Conservation (phyloP, 1,140 invertebrate species). For the Metopolophium dirhodum region DNA sequence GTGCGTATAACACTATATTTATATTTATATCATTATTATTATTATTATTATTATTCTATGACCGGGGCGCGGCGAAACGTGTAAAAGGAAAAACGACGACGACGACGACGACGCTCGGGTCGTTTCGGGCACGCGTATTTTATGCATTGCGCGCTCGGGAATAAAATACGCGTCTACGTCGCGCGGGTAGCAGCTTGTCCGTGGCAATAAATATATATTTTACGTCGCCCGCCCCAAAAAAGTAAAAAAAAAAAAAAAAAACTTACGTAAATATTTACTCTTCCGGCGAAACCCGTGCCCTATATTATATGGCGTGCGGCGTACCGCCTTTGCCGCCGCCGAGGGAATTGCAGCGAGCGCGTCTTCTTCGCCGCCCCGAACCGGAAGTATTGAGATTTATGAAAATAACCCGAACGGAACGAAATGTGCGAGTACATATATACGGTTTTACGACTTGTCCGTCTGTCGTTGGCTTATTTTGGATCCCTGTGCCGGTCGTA, state of each 20-base stretch:
- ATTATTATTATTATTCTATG: neutral
- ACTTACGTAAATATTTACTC: conserved; percentile 23
- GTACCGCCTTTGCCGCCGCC: neutral
- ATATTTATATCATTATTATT: neutral
- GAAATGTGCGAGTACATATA: neutral
- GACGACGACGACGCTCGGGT: neutral
- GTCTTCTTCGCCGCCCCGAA: neutral
- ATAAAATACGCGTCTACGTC: conserved; percentile 35
- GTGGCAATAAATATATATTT: conserved; percentile 38
- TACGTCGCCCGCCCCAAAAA: neutral
- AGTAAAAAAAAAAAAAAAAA: neutral
- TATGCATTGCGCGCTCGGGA: conserved; percentile 27
- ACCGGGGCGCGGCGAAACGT: neutral
- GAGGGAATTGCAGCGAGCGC: neutral
- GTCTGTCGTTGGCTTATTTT: neutral
- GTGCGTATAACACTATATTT: no score
- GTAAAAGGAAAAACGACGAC: neutral
- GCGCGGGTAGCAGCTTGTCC: conserved; percentile 36
- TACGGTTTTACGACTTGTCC: conserved; percentile 8
- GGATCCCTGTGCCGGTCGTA: neutral
- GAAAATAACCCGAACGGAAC: conserved; percentile 15
- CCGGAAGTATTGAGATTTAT: conserved; percentile 46
- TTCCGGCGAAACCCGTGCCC: neutral
- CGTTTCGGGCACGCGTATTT: conserved; percentile 2
- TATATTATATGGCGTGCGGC: neutral